A percentile compares a stretch with the other conserved stretches of the same genome.
These are phyloP conservation scores for Scopus umbretta DNA, from an alignment of 2,113 vertebrate genomes.

Conservation along the genomic window DNA sequence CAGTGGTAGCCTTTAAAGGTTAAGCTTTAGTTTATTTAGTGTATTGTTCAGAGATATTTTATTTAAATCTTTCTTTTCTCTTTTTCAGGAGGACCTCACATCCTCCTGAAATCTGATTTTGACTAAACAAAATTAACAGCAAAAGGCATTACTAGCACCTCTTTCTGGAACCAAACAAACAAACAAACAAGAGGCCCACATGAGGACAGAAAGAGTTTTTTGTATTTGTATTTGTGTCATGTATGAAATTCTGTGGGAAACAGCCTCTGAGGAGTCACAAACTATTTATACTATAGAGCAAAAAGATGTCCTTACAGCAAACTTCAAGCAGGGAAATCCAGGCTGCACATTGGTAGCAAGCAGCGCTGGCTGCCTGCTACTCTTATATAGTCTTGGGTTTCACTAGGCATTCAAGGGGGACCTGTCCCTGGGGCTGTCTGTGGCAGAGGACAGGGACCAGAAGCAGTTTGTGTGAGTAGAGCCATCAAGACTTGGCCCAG, in stretches of 20 bases:
- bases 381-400: background rate
- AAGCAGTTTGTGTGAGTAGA: background rate
- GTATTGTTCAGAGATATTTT: background rate
- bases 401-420: rapidly evolving
- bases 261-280: background rate
- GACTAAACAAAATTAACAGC: background rate
- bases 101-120: background rate
- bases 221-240: background rate
- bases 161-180: background rate
- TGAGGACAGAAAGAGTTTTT: background rate
- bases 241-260: background rate
- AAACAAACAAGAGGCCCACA: background rate
- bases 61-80: background rate
- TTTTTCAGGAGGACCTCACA: background rate
- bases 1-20: background rate
- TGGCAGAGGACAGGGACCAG: background rate
- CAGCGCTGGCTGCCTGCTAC: rapidly evolving
- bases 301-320: background rate
- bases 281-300: background rate
- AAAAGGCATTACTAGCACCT: background rate
- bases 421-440: background rate
- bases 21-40: background rate
- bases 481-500: rapidly evolving
- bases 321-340: background rate
- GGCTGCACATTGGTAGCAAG: background rate